Conservation (phyloP, 2,113 vertebrate genomes). For the Geococcyx californianus region DNA sequence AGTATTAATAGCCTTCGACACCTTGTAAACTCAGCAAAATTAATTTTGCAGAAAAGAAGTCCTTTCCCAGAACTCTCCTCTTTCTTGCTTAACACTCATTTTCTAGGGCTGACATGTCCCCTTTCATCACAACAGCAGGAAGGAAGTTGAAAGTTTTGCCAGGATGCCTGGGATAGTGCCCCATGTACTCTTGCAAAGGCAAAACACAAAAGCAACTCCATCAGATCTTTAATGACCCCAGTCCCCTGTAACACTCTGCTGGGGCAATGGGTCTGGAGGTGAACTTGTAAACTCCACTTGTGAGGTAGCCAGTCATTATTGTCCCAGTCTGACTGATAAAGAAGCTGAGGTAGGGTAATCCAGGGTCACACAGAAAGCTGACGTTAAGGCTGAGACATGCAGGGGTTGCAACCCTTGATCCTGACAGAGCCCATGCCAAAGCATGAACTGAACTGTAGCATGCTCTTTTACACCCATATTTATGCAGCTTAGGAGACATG, state of each 20-base stretch:
- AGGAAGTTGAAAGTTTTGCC: neutral
- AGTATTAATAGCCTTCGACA: constrained; percentile 33
- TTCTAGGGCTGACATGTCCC: neutral
- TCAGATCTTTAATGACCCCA: neutral
- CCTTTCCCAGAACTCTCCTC: constrained; percentile 31
- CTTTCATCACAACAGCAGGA: neutral
- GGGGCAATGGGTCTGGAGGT: neutral
- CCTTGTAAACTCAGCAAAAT: constrained; percentile 55
- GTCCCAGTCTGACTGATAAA: neutral
- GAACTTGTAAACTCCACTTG: neutral
- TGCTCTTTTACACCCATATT: neutral
- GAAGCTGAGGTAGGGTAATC: neutral
- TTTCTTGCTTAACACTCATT: neutral
- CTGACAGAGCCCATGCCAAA: accelerated
- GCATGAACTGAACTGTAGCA: neutral
- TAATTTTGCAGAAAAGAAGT: constrained; percentile 12
- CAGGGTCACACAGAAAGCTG: neutral
- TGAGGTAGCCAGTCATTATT: neutral
- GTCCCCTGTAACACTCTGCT: neutral
- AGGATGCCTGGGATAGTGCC: neutral
- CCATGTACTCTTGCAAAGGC: neutral
- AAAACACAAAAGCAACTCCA: neutral
- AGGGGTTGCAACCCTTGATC: neutral
- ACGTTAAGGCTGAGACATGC: neutral
- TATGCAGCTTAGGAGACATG: neutral